A percentile compares a stretch with the other conserved stretches of the same genome.
Evolutionary conservation across 2,888 invertebrate species (phyloP).

Genomic region (Blastobasis lacticolella): DNA sequence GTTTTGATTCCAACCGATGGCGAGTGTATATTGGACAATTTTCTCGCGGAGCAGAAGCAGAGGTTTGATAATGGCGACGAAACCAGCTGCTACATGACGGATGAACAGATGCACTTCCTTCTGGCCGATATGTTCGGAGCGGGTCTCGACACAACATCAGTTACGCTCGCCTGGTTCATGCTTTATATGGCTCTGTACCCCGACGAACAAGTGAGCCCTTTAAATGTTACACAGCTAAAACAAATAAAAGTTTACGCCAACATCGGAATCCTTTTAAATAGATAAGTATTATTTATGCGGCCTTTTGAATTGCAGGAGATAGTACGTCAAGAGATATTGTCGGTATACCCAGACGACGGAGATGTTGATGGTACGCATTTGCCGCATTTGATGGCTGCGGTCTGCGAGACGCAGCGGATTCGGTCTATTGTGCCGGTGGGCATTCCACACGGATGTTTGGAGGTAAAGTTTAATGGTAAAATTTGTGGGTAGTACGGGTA

Average conservation of each 20-base stretch:
- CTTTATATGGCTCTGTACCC: conserved; percentile 83
- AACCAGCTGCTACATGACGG: conserved; percentile 69
- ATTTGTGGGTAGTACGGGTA: background rate
- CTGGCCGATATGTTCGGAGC: conserved; percentile 90
- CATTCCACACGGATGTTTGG: conserved; percentile 84
- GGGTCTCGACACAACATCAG: conserved; percentile 87
- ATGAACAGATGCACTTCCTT: conserved; percentile 81
- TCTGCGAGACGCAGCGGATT: conserved; percentile 86
- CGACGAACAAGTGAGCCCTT: conserved; percentile 72
- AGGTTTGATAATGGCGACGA: conserved; percentile 52
- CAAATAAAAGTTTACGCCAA: too few relatives aligned
- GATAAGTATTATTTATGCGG: too few relatives aligned
- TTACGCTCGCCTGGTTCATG: conserved; percentile 87
- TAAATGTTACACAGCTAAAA: too few relatives aligned
- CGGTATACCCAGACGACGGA: conserved; percentile 62
- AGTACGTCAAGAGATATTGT: conserved; percentile 73
- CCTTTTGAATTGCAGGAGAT: conserved; percentile 59
- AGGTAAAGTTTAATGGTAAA: conserved; percentile 27
- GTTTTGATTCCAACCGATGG: conserved; percentile 52
- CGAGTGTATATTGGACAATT: conserved; percentile 77
- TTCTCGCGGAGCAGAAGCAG: conserved; percentile 75
- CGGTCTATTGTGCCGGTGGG: conserved; percentile 87
- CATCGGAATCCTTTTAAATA: too few relatives aligned
- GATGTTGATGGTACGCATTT: conserved; percentile 72
- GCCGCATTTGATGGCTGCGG: conserved; percentile 80